phyloP scores from a whole-genome alignment of 2,113 vertebrate species.

The Calonectris borealis region DNA sequence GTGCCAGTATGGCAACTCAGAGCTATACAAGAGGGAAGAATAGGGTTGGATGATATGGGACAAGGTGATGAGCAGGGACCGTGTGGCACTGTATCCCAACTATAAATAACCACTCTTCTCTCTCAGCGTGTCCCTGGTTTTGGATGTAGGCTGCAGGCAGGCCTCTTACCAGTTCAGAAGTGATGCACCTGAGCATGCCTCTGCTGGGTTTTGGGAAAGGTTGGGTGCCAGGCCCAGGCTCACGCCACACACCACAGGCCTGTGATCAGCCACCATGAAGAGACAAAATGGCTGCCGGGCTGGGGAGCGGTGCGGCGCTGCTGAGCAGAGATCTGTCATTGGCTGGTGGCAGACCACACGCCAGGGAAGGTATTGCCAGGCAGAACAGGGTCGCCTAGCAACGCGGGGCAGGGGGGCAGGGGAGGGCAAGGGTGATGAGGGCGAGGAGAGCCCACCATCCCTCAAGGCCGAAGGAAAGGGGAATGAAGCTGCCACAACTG shows the following conservation, averaged over 20 bases:
- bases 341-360: accelerated
- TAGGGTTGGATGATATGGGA: accelerated
- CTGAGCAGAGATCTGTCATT: accelerated
- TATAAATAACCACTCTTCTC: not conserved
- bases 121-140: not conserved
- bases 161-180: not conserved
- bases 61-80: not conserved
- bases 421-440: not conserved
- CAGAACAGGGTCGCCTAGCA: accelerated
- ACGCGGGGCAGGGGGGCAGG: accelerated
- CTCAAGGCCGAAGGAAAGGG: not conserved
- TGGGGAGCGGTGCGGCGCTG: accelerated
- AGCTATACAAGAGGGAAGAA: not conserved
- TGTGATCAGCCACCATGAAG: too few species aligned
- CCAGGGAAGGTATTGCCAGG: not conserved
- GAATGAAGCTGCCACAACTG: accelerated
- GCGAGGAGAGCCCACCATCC: accelerated
- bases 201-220: not conserved
- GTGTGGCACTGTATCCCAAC: not conserved
- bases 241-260: too few species aligned
- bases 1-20: not conserved
- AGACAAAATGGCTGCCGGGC: accelerated
- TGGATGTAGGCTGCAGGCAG: not conserved
- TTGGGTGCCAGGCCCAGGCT: not conserved
- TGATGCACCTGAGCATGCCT: accelerated